Evolutionary conservation across 2,113 vertebrate genomes (phyloP).

Genomic region (Gyps fulvus): DNA sequence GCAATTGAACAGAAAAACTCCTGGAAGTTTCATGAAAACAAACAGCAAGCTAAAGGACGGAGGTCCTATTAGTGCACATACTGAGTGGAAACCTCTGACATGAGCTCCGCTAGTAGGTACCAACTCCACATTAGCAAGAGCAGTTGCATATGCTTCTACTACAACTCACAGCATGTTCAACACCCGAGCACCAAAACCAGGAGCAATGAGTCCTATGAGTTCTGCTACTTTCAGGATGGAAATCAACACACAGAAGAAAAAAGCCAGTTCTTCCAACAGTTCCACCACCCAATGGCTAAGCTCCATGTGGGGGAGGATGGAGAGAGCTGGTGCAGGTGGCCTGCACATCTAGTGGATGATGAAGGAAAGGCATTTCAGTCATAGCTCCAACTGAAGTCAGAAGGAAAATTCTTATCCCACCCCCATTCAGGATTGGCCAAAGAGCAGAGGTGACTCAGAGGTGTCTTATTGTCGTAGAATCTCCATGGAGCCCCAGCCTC

Average conservation of each 20-base stretch:
- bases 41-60: not conserved
- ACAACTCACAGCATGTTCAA: not conserved
- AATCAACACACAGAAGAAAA: not conserved
- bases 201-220: not conserved
- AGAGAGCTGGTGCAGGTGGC: not conserved
- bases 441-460: not conserved
- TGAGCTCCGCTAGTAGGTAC: not conserved
- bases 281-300: not conserved
- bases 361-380: not conserved
- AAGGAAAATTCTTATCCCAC: not conserved
- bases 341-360: not conserved
- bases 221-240: not conserved
- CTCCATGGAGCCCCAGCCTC: not conserved
- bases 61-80: not conserved
- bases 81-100: not conserved
- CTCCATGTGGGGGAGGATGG: not conserved
- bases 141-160: not conserved
- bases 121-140: not conserved
- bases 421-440: not conserved
- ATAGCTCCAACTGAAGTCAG: not conserved
- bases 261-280: not conserved
- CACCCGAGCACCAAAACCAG: not conserved
- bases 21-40: not conserved
- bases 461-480: not conserved
- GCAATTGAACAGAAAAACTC: not conserved